Evolutionary conservation across 2,797 vertebrate genomes (phyloP).

Genomic region (Mus caroli): DNA sequence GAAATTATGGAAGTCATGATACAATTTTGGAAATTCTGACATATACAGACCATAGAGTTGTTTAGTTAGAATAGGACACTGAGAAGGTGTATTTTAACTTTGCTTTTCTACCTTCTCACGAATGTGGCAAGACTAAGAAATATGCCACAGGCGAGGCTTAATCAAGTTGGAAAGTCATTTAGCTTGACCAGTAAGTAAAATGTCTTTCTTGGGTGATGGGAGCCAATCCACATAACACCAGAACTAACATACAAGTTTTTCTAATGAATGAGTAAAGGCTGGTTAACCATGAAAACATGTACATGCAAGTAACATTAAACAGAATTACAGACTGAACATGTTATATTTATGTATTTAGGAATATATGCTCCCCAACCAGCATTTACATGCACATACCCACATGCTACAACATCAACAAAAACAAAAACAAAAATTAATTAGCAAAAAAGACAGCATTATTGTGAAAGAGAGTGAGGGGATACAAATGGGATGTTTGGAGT

Average conservation of each 20-base stretch:
- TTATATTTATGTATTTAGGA: neutral
- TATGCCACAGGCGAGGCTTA: neutral
- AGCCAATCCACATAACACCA: neutral
- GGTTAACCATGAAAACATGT: no score
- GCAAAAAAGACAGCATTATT: neutral
- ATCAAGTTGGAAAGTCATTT: neutral
- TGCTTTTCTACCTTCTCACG: neutral
- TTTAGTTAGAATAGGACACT: neutral
- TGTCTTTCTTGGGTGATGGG: rapidly evolving
- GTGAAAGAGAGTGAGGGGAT: no score
- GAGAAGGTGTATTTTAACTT: neutral
- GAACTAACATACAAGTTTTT: neutral
- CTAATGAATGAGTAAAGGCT: neutral
- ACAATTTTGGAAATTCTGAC: neutral
- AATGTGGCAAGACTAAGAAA: neutral
- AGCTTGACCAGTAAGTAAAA: neutral
- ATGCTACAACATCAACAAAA: neutral
- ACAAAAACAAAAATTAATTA: neutral
- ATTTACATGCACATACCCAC: neutral
- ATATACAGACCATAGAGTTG: neutral
- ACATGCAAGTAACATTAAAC: neutral
- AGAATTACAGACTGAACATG: neutral
- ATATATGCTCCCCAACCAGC: neutral
- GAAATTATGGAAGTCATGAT: neutral
- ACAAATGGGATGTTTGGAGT: no score